Percentiles rank a stretch among this genome's conserved stretches.
phyloP scores from a whole-genome alignment of 2,113 vertebrate species.

The Cynocephalus volans region DNA sequence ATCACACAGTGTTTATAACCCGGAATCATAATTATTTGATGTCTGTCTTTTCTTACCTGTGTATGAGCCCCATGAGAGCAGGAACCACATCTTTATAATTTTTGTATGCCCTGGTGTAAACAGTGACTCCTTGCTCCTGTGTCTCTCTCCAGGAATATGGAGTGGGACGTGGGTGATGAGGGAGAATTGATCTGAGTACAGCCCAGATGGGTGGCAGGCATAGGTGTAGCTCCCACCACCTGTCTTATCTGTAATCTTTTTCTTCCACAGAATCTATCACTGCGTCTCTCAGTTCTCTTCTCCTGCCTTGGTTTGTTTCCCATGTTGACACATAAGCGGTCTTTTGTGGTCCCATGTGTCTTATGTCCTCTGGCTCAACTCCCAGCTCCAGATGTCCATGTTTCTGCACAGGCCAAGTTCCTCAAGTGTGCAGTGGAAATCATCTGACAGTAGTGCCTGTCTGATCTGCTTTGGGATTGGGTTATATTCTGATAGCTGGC shows the following conservation, averaged over 20 bases:
- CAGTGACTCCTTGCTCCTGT: neutral
- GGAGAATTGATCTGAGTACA: neutral
- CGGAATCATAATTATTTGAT: neutral
- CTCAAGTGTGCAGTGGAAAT: neutral
- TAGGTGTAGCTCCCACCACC: rapidly evolving
- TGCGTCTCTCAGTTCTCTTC: neutral
- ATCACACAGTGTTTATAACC: neutral
- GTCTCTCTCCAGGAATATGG: neutral
- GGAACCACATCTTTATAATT: neutral
- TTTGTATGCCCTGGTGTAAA: neutral
- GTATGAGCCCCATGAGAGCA: neutral
- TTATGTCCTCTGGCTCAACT: neutral
- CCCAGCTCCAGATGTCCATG: neutral
- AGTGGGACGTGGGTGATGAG: neutral
- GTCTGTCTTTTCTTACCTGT: neutral
- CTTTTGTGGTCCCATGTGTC: neutral
- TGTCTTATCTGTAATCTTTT: neutral
- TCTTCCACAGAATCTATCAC: neutral
- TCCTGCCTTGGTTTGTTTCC: neutral
- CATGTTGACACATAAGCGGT: neutral
- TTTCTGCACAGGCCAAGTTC: neutral
- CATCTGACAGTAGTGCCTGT: neutral
- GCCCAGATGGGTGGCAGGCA: neutral
- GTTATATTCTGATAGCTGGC: neutral
- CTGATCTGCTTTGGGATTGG: neutral